Evolutionary conservation across 2,797 vertebrate genomes (phyloP).

Genomic region (Avahi laniger): DNA sequence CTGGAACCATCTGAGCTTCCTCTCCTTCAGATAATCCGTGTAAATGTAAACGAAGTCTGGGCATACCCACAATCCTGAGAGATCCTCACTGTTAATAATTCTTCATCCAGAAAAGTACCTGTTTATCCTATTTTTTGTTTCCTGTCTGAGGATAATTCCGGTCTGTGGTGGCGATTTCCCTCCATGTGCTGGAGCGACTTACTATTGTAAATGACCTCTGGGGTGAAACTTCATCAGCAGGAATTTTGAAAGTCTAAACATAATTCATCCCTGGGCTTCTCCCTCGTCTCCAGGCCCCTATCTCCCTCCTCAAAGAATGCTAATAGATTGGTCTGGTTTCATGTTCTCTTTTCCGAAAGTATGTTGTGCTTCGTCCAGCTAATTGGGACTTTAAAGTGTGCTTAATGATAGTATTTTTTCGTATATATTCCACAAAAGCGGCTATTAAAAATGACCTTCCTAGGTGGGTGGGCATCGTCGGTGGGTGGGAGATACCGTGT

Average conservation of each 20-base stretch:
- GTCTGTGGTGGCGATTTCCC: background rate
- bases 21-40: slow-evolving; percentile 23
- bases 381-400: background rate
- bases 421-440: background rate
- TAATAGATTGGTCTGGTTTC: background rate
- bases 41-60: background rate
- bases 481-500: background rate
- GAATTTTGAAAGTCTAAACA: slow-evolving; percentile 52
- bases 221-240: background rate
- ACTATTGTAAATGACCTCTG: background rate
- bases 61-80: background rate
- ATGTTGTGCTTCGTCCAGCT: background rate
- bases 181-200: background rate
- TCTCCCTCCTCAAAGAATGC: background rate
- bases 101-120: slow-evolving; percentile 54
- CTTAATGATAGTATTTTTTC: background rate
- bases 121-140: slow-evolving; percentile 33
- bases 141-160: slow-evolving; percentile 10
- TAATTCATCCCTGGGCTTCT: background rate
- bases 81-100: slow-evolving; percentile 44
- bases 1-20: background rate
- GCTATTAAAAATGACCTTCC: background rate
- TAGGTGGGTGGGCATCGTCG: background rate
- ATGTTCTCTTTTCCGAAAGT: background rate
- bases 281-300: background rate